These are phyloP conservation scores for Crioceris asparagi DNA, from an alignment of 2,888 invertebrate genomes.

Conservation along the genomic window DNA sequence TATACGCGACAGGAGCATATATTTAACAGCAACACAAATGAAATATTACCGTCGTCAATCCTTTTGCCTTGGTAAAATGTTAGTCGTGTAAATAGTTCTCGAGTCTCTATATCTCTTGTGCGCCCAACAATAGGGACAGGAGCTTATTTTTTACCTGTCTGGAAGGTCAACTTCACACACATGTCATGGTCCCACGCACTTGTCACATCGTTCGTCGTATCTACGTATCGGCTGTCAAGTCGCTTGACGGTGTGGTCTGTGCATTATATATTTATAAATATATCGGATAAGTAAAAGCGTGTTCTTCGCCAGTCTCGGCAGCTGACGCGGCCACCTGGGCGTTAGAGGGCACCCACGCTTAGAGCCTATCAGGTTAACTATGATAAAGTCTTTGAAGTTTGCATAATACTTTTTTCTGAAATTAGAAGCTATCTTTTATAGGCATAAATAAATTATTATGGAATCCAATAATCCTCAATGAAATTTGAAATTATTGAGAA, in stretches of 20 bases:
- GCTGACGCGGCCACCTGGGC: slow-evolving; percentile 38
- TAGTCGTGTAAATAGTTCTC: slow-evolving; percentile 20
- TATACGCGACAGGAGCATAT: too few relatives aligned
- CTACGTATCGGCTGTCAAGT: slow-evolving; percentile 34
- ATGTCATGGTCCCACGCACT: slow-evolving; percentile 29
- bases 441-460: too few relatives aligned
- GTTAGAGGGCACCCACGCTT: slow-evolving; percentile 26
- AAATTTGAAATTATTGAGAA: too few relatives aligned
- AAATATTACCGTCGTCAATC: slow-evolving; percentile 19
- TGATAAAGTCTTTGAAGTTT: too few relatives aligned
- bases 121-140: slow-evolving; percentile 25
- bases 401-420: too few relatives aligned
- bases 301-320: slow-evolving; percentile 34
- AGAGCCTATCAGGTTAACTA: too few relatives aligned
- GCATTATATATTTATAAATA: slow-evolving; percentile 34
- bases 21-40: too few relatives aligned
- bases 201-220: slow-evolving; percentile 27
- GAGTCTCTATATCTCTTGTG: too few relatives aligned
- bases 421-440: too few relatives aligned
- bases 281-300: too few relatives aligned
- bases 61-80: slow-evolving; percentile 19
- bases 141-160: slow-evolving; percentile 29
- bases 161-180: slow-evolving; percentile 27
- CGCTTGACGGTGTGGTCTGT: slow-evolving; percentile 30
- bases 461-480: too few relatives aligned